Conservation (phyloP, 2,113 vertebrate species). For the Lagenorhynchus albirostris region DNA sequence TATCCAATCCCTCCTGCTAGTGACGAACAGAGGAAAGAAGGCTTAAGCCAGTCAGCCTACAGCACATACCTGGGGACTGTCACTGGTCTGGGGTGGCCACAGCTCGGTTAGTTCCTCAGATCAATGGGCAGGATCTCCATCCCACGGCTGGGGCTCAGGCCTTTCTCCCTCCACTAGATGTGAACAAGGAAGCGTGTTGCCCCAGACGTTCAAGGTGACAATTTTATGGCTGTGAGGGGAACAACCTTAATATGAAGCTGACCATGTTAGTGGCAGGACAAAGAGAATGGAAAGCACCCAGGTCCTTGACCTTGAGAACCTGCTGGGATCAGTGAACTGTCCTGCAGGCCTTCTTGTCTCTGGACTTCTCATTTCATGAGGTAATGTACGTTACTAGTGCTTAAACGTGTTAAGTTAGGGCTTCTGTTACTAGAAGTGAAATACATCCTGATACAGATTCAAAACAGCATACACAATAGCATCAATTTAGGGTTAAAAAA, state of each 20-base stretch:
- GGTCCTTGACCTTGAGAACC: neutral
- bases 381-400: accelerated
- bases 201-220: neutral
- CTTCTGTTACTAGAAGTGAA: neutral
- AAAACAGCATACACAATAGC: neutral
- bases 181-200: neutral
- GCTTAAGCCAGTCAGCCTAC: accelerated
- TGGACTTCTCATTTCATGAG: accelerated
- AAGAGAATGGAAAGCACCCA: neutral
- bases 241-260: neutral
- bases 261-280: neutral
- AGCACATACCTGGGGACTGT: neutral
- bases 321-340: accelerated
- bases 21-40: accelerated
- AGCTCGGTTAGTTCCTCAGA: too few relatives aligned
- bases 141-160: neutral
- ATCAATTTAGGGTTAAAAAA: too few relatives aligned
- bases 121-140: neutral
- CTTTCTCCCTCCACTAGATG: neutral
- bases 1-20: neutral
- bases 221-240: accelerated
- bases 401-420: neutral
- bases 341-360: neutral
- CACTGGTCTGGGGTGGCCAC: neutral
- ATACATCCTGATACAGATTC: neutral